Percentiles rank a stretch among this genome's conserved stretches.
These are phyloP conservation scores for Charadrius vociferus DNA, from an alignment of 2,113 vertebrate species.

Conservation along the genomic window DNA sequence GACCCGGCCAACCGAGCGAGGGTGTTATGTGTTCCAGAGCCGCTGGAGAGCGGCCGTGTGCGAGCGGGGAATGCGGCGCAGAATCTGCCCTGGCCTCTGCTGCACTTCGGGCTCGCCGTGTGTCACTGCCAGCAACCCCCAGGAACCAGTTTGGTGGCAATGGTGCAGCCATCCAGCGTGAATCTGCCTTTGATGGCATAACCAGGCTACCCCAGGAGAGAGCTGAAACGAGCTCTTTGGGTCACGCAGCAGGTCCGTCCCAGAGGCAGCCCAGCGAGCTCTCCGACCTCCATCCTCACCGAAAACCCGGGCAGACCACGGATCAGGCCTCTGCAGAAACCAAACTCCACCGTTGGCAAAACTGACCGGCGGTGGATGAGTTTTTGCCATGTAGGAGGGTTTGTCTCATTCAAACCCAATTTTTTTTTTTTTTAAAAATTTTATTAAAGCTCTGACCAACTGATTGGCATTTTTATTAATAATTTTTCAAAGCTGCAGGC, in stretches of 20 bases:
- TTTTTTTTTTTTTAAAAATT: neutral
- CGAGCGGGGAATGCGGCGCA: accelerated
- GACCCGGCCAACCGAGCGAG: neutral
- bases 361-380: accelerated
- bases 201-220: accelerated
- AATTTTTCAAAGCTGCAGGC: neutral
- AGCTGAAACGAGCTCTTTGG: neutral
- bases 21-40: neutral
- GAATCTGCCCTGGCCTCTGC: neutral
- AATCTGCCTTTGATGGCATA: neutral
- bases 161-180: accelerated
- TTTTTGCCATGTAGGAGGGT: neutral
- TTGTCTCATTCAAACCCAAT: neutral
- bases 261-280: neutral
- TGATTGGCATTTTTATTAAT: neutral
- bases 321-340: neutral
- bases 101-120: accelerated
- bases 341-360: neutral
- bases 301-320: accelerated
- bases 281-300: neutral
- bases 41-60: neutral
- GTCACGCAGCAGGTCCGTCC: neutral
- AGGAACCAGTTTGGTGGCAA: neutral
- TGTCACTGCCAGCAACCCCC: neutral
- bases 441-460: neutral